A percentile compares a stretch with the other conserved stretches of the same genome.
These are phyloP conservation scores for Struthio camelus DNA, from an alignment of 2,113 vertebrate species.

Conservation along the genomic window DNA sequence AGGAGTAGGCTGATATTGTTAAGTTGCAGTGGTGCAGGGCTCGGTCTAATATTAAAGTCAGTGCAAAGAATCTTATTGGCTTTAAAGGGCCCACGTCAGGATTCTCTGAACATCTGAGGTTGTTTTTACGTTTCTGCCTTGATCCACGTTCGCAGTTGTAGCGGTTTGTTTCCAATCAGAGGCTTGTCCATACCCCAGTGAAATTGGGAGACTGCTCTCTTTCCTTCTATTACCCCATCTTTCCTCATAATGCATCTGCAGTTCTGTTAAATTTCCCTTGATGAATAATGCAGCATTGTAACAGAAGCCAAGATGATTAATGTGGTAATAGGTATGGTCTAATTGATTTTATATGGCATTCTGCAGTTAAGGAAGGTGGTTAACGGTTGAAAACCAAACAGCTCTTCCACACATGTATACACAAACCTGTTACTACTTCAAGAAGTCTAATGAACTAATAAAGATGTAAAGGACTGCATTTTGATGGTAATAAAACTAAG, in stretches of 20 bases:
- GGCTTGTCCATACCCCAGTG: background rate
- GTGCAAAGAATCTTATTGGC: background rate
- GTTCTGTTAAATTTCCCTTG: too few relatives aligned
- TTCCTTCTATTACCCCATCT: rapidly evolving
- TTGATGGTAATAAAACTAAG: background rate
- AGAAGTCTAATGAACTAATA: background rate
- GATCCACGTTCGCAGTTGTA: background rate
- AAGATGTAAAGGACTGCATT: background rate
- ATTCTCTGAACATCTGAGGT: background rate
- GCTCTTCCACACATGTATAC: background rate
- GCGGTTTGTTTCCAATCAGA: background rate
- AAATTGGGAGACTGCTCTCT: background rate
- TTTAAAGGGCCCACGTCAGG: background rate
- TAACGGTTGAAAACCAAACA: rapidly evolving
- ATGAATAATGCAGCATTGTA: background rate
- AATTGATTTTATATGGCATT: background rate
- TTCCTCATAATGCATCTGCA: background rate
- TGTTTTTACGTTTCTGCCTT: background rate
- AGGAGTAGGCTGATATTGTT: background rate
- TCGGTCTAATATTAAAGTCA: background rate
- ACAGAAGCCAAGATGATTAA: background rate
- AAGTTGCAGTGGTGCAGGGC: background rate
- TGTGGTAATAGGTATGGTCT: rapidly evolving
- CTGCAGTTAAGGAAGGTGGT: background rate
- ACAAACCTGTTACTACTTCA: background rate